A percentile compares a stretch with the other conserved stretches of the same genome.
phyloP scores from a whole-genome alignment of 2,888 invertebrate genomes.

The Acleris laterana region DNA sequence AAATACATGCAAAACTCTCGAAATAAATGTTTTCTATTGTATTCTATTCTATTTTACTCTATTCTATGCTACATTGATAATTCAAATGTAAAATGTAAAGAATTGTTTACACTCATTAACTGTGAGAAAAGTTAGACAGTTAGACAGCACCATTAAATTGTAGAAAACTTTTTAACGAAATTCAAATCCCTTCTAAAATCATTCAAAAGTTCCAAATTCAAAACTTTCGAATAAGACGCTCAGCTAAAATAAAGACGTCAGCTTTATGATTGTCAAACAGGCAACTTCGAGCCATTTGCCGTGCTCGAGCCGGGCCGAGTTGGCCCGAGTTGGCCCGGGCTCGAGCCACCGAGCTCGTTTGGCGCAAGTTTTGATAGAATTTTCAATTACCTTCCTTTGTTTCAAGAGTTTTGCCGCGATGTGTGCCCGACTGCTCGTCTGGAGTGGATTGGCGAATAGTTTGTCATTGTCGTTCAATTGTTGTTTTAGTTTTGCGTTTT shows the following conservation, averaged over 20 bases:
- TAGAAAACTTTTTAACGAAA: conserved; percentile 1
- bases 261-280: conserved; percentile 75
- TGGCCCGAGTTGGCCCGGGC: conserved; percentile 32
- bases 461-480: conserved; percentile 37
- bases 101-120: no score
- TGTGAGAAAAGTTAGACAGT: no score
- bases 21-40: no score
- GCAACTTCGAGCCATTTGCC: conserved; percentile 59
- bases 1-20: no score
- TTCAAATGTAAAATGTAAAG: no score
- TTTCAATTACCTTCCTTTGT: conserved; percentile 84
- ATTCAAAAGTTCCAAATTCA: conserved; percentile 42
- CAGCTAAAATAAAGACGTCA: conserved; percentile 63
- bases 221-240: conserved; percentile 54
- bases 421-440: conserved; percentile 39
- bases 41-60: no score
- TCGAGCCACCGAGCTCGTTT: conserved; percentile 55
- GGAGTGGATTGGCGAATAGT: conserved; percentile 39
- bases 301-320: conserved; percentile 30
- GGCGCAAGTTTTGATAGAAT: conserved; percentile 82
- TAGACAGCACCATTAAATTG: no score
- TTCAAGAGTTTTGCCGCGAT: conserved; percentile 65
- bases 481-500: conserved; percentile 21
- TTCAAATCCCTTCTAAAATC: conserved; percentile 27
- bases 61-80: no score